These are phyloP conservation scores for Platorchestia sp. DNA, from an alignment of 1,140 invertebrate species.

Conservation along the genomic window DNA sequence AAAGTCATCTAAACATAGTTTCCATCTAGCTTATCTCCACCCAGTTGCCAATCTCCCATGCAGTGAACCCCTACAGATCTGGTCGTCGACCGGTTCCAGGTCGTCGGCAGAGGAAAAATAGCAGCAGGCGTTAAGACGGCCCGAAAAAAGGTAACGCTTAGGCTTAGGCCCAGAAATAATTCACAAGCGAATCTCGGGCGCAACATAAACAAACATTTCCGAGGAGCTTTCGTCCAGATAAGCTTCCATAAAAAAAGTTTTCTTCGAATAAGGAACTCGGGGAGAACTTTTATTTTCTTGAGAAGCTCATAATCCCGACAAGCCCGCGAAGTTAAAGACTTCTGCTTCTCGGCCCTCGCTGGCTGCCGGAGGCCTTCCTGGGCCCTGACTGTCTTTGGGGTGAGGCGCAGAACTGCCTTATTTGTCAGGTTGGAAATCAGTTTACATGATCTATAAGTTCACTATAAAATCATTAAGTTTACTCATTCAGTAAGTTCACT, in stretches of 20 bases:
- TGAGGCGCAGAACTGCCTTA: neutral
- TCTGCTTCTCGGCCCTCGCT: slow-evolving; percentile 25
- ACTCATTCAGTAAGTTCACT: too few species aligned
- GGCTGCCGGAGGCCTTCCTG: neutral
- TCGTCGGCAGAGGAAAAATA: neutral
- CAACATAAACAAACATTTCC: slow-evolving; percentile 52
- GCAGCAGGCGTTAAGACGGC: neutral
- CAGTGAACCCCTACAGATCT: neutral
- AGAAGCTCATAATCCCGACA: slow-evolving; percentile 50
- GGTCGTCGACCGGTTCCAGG: neutral
- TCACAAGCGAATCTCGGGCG: slow-evolving; percentile 8
- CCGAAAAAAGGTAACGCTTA: slow-evolving; percentile 4
- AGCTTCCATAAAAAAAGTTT: slow-evolving; percentile 49
- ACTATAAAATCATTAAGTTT: too few species aligned
- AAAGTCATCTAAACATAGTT: neutral
- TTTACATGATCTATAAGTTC: too few species aligned
- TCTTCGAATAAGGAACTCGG: slow-evolving; percentile 28
- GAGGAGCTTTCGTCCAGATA: slow-evolving; percentile 43
- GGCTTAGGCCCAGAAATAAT: slow-evolving; percentile 32
- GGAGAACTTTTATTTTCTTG: slow-evolving; percentile 48
- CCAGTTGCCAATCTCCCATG: too few species aligned
- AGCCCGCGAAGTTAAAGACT: slow-evolving; percentile 46
- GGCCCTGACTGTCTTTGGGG: neutral
- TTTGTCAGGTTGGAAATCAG: neutral
- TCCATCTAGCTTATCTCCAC: too few species aligned